Evolutionary conservation across 2,113 vertebrate genomes (phyloP), one percentile per base, ranked within the genome.

Genomic region (Barbus barbus): DNA sequence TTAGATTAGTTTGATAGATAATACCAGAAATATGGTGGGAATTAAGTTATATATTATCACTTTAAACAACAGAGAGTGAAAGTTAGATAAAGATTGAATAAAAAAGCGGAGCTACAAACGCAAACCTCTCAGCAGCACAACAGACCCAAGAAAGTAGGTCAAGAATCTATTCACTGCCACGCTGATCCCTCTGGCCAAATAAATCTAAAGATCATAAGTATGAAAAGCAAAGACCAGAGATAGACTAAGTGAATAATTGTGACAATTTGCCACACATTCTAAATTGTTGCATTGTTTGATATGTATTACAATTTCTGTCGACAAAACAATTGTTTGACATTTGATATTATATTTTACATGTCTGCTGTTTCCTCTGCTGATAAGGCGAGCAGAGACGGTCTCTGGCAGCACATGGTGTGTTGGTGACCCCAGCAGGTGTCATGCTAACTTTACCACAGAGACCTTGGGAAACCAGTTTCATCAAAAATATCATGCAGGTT

Each of bases 61-160:
- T n/a, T n/a, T n/a, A n/a, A n/a, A n/a, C n/a, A n/a, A n/a, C n/a
- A n/a, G n/a, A n/a, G n/a, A n/a, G n/a, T n/a, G n/a, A n/a, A n/a
- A n/a, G n/a, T n/a, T n/a, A n/a, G n/a, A n/a, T n/a, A n/a, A n/a
- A n/a, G n/a, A n/a, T n/a, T n/a, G n/a, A n/a, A n/a, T n/a, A n/a
- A n/a, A n/a, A n/a, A n/a, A n/a, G n/a, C n/a, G n/a, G n/a, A n/a
- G n/a, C n/a, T n/a, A n/a, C n/a, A n/a, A n/a, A n/a, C n/a, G n/a
- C n/a, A n/a, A n/a, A n/a, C n/a, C n/a, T n/a, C n/a, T n/a, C n/a
- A n/a, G n/a, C n/a, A n/a, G n/a, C n/a, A n/a, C n/a, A n/a, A n/a
- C n/a, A n/a, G n/a, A n/a, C n/a, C n/a, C n/a, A n/a, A 77, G 75
- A 58, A 58, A 58, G 51, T 77, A 13, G 74, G 20, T 58, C 75